Evolutionary conservation across 2,888 invertebrate species (phyloP).

Genomic region (Acanthopleura granulata): DNA sequence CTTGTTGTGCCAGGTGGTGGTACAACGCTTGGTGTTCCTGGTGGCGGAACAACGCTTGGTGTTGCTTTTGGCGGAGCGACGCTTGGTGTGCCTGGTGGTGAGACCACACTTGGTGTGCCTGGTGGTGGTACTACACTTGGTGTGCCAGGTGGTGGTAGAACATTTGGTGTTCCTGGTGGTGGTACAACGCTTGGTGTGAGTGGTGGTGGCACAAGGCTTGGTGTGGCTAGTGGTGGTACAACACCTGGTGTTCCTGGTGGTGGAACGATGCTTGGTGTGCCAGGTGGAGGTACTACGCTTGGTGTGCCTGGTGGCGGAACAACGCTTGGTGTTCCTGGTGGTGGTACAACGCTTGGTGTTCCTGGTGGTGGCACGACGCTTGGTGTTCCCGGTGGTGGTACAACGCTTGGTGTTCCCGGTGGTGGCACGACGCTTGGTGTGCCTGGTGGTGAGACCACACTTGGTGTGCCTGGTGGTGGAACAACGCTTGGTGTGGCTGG

Average conservation of each 20-base stretch:
- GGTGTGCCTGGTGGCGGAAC: neutral
- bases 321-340: neutral
- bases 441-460: neutral
- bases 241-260: neutral
- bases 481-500: neutral
- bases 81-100: slow-evolving; percentile 1
- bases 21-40: neutral
- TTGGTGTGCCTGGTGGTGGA: neutral
- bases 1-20: neutral
- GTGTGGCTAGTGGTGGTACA: neutral
- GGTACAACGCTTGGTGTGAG: neutral
- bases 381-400: neutral
- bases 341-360: neutral
- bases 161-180: neutral
- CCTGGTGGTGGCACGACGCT: slow-evolving; percentile 2
- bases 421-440: neutral
- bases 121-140: neutral
- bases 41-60: neutral
- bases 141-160: neutral
- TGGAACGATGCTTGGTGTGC: neutral
- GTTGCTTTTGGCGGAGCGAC: neutral
- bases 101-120: neutral
- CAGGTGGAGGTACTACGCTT: neutral
- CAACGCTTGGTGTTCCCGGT: neutral
- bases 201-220: slow-evolving; percentile 1